Evolutionary conservation across 2,797 vertebrate genomes (phyloP), one percentile per base, ranked within the genome.

Genomic region (Vireo griseus): DNA sequence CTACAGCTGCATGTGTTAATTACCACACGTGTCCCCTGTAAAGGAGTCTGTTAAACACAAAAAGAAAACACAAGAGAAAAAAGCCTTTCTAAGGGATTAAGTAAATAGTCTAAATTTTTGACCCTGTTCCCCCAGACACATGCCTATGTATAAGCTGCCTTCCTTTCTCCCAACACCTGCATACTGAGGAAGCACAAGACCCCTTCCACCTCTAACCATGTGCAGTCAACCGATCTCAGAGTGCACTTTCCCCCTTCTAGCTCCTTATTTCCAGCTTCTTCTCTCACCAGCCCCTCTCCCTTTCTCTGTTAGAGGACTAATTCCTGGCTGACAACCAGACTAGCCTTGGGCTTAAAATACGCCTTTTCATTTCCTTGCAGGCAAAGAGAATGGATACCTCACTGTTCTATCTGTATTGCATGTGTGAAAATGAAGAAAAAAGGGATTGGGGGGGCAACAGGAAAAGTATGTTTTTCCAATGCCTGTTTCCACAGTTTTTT

Each of bases 1-100:
- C 97, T 96, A 97, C 96, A 97, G 94, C 96, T 82, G 96, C 95
- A 97, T 71, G 97, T 97, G 97, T 97, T 98, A 98, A 98, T 98
- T 96, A 97, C 97, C 97, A 97, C 98, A 98, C 92, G 92, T 98
- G 97, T 97, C 96, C 95, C 97, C 96, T 93, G 91, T 97, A 98
- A 98, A 98, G 97, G 97, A 95, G 96, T 97, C 96, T 86, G 81
- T 97, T 97, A 97, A 97, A 97, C 93, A 96, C 96, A 97, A 97
- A 95, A 96, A 97, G 96, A 97, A 97, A 98, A 97, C 97, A 97
- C 97, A 97, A 93, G 45, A 78, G 93, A 91, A 96, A 91, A 97
- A 97, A 95, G 91, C 95, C 84, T 42, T 97, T 98, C 97, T 96
- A 96, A 95, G 91, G 97, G 97, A 98, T 98, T 98, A 98, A 98